Percentiles rank a stretch among this genome's conserved stretches.
phyloP scores from a whole-genome alignment of 2,888 invertebrate genomes.

The Eilema depressum region DNA sequence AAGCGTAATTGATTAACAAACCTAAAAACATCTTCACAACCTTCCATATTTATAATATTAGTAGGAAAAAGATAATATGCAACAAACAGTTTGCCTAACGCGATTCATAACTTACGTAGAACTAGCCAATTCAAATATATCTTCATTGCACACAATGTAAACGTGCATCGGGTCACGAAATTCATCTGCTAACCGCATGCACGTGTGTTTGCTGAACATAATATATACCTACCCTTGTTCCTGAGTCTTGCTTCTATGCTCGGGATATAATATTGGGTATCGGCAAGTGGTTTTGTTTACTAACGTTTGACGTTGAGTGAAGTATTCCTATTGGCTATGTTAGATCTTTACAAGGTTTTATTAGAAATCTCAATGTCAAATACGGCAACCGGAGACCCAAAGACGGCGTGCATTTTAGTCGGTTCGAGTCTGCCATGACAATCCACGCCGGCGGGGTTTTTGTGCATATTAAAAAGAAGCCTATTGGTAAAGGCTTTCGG shows the following conservation, averaged over 20 bases:
- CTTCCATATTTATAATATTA: too few species aligned
- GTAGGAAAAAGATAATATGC: background rate
- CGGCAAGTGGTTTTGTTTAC: slow-evolving; percentile 13
- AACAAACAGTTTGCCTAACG: slow-evolving; percentile 6
- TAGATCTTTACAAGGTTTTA: too few species aligned
- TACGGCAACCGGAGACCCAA: too few species aligned
- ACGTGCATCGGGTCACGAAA: slow-evolving; percentile 42
- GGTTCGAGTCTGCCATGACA: too few species aligned
- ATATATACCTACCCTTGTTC: slow-evolving; percentile 32
- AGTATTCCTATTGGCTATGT: background rate
- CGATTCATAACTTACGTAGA: slow-evolving; percentile 7
- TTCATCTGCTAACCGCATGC: slow-evolving; percentile 29
- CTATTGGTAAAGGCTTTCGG: too few species aligned
- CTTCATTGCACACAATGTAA: slow-evolving; percentile 42
- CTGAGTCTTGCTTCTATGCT: slow-evolving; percentile 21
- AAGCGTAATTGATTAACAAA: too few species aligned
- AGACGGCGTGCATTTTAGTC: too few species aligned
- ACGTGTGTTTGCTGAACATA: slow-evolving; percentile 36
- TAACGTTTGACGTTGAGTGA: background rate
- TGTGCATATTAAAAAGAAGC: too few species aligned
- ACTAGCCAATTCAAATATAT: slow-evolving; percentile 47
- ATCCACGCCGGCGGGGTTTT: too few species aligned
- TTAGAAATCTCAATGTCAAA: too few species aligned
- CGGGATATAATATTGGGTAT: slow-evolving; percentile 27
- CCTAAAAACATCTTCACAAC: too few species aligned